phyloP scores from a whole-genome alignment of 37 sponge, comb jelly and placozoan genomes.

The Bolinopsis microptera region DNA sequence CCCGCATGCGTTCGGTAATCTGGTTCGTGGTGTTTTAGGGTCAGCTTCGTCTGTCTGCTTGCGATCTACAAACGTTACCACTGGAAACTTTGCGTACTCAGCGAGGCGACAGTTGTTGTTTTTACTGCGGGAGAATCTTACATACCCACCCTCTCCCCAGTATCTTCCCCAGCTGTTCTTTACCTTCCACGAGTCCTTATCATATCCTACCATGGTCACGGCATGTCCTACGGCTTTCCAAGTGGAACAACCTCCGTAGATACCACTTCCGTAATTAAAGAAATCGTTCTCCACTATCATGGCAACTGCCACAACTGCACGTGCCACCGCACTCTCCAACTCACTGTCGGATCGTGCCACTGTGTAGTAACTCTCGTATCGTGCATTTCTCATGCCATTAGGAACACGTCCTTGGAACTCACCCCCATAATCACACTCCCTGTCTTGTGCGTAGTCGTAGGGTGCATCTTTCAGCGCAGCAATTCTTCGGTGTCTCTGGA shows the following conservation, averaged over 20 bases:
- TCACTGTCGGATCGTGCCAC: not conserved
- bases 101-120: not conserved
- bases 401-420: not conserved
- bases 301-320: not conserved
- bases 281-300: not conserved
- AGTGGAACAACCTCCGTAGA: constrained; percentile 13
- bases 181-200: not conserved
- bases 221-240: not conserved
- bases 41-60: not conserved
- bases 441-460: not conserved
- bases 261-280: not conserved
- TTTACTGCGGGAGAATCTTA: not conserved
- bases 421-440: not conserved
- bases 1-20: not conserved
- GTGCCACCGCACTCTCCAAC: not conserved
- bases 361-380: not conserved
- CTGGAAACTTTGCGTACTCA: not conserved
- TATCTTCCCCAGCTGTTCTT: constrained; percentile 34
- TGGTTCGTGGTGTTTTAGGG: not conserved
- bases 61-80: not conserved
- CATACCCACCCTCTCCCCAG: constrained; percentile 29
- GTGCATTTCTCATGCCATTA: not conserved
- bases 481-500: not conserved
- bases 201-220: constrained; percentile 1
- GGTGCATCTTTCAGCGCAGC: not conserved